These are phyloP conservation scores for Todus mexicanus DNA, from an alignment of 2,797 vertebrate species.

Conservation along the genomic window DNA sequence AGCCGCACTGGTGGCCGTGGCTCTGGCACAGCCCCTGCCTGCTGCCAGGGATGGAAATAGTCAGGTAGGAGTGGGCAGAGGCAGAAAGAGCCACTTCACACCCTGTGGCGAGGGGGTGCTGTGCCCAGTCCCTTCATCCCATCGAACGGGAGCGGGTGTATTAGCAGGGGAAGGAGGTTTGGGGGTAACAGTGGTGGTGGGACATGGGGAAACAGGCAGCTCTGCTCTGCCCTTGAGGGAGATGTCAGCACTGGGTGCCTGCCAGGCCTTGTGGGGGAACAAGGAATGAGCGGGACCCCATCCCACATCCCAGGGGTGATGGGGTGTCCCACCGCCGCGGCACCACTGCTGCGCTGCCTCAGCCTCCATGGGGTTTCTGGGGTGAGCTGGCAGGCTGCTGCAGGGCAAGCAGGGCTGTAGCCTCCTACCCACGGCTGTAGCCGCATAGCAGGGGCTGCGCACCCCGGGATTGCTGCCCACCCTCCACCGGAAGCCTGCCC, in stretches of 20 bases:
- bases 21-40: neutral
- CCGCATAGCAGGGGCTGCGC: neutral
- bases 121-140: neutral
- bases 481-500: neutral
- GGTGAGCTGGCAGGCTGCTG: neutral
- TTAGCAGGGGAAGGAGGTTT: neutral
- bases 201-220: neutral
- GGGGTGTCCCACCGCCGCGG: accelerated
- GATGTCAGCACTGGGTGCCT: accelerated
- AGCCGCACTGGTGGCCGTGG: accelerated
- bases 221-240: neutral
- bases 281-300: neutral
- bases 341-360: neutral
- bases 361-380: neutral
- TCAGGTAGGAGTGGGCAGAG: neutral
- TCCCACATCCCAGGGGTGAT: too few species aligned
- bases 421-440: neutral
- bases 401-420: neutral
- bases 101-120: neutral
- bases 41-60: neutral
- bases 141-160: accelerated
- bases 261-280: neutral
- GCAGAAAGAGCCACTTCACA: neutral
- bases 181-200: neutral
- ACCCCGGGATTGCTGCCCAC: accelerated